Base-by-base conservation (phyloP, 2,888 invertebrate genomes). In the Parelbella ahira region DNA sequence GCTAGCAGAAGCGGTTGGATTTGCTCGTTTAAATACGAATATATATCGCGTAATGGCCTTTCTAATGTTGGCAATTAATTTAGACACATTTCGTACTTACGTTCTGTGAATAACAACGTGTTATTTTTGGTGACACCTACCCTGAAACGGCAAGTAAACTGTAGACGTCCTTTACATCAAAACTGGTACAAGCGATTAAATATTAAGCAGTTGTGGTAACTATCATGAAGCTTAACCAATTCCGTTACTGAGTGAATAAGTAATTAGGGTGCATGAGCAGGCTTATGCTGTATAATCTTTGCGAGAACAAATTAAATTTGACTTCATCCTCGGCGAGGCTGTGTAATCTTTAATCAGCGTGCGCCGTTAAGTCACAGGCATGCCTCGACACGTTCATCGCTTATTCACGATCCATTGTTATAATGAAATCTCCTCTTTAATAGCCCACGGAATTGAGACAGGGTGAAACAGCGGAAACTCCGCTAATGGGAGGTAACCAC, bases 401-500 rank as follows among this genome's bases (percentile, higher is more conserved):
- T 48, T 46, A 41, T 45, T 48, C 36, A 49, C 34, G 45, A 37
- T 41, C 44, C 48, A 48, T 50, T 50, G 34, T 41, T 48, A 45
- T 49, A 45, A 44, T 46, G 73, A 44, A 59, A 58, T 56, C 55
- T 56, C 51, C 50, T 60, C 67, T 68, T 68, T 76, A 76, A 78
- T 73, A 74, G 33, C 37, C 46, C 60, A 52, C 66, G 56, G 71
- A 66, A 77, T 74, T 68, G 69, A 71, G 76, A 72, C 66, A 60
- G 63, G 63, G 68, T 76, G 75, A 76, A 69, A 67, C 68, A 69
- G 75, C 67, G 63, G 74, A 77, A 78, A 76, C 65, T 72, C 58
- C 57, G 59, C 70, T 77, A 78, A 79, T 78, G 76, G 71, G 54
- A 66, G 70, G 64, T 64, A 72, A 77, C 77, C 78, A 65, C 75